Conservation (phyloP, 2,113 vertebrate species). For the Xiphophorus maculatus region DNA sequence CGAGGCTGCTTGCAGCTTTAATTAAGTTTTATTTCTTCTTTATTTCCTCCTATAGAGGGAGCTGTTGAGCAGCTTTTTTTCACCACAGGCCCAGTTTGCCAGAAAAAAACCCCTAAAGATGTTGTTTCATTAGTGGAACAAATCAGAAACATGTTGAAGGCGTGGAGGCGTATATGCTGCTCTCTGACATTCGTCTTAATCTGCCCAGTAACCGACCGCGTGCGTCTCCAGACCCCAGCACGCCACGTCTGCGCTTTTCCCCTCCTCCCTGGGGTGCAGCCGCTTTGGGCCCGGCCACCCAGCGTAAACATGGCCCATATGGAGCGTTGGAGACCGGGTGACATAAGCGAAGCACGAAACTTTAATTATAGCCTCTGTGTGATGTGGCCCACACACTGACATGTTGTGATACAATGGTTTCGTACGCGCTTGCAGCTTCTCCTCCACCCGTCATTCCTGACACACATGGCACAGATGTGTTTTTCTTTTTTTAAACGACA, state of each 20-base stretch:
- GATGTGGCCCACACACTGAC: slow-evolving; percentile 73
- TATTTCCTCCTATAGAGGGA: neutral
- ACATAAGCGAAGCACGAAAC: slow-evolving; percentile 69
- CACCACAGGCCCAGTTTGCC: too few species aligned
- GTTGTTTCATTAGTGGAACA: neutral
- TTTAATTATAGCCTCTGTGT: slow-evolving; percentile 73
- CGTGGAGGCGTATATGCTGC: neutral
- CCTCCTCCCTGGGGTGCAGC: slow-evolving; percentile 28
- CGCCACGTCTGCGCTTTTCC: slow-evolving; percentile 54
- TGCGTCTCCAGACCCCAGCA: neutral
- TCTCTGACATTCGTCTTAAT: neutral
- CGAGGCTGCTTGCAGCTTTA: too few species aligned
- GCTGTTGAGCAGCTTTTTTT: neutral
- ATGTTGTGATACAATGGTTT: slow-evolving; percentile 71
- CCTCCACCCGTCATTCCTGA: slow-evolving; percentile 8
- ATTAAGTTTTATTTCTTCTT: too few species aligned
- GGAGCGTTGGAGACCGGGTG: slow-evolving; percentile 65
- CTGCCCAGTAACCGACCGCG: neutral
- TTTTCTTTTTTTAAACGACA: slow-evolving; percentile 1
- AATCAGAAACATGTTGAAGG: neutral
- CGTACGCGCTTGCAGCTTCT: slow-evolving; percentile 23
- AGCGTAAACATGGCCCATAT: slow-evolving; percentile 72
- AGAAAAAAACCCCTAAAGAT: neutral
- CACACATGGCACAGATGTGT: slow-evolving; percentile 45
- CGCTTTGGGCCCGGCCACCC: slow-evolving; percentile 60